Evolutionary conservation across 2,888 invertebrate genomes (phyloP), one percentile per base, ranked within the genome.

Genomic region (Bimastos eiseni): DNA sequence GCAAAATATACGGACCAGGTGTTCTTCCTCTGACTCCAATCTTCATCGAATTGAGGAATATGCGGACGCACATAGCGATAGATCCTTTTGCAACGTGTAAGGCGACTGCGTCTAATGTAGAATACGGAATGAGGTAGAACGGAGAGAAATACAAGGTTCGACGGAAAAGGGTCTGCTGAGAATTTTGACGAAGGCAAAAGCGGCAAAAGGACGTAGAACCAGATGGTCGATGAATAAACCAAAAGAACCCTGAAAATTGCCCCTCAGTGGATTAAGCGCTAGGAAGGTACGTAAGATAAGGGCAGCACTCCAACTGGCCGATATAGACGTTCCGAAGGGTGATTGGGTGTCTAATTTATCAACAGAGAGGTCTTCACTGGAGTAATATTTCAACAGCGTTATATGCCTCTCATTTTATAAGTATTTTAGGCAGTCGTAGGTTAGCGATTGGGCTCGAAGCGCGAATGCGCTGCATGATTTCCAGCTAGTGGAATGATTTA

Each of bases 1-100:
- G 70, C 30, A n/a, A n/a, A 70, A 70, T 70, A 70, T 70, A 70
- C 70, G 70, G 70, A 70, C 70, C 70, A 70, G 70, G 70, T 70
- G 70, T 70, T 70, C 70, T 70, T 70, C 70, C 8, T n/a, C 70
- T 8, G 30, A 70, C 70, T 70, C 70, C 70, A 70, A n/a, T 70
- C 70, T 70, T 55, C 70, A n/a, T 70, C 30, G 70, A 70, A 70
- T 70, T 6, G 30, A 70, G 70, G n/a, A n/a, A 17, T 30, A 30
- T 30, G 70, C 30, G 30, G 30, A 15, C 30, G 70, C 49, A 49
- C 49, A 24, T 2, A 49, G 49, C 17, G 30, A 70, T 70, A 70
- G 70, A n/a, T 70, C 49, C n/a, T 11, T 70, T 8, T 70, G 70
- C 70, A n/a, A n/a, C 70, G 70, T 70, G 24, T 55, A 55, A 55